Conservation (phyloP, 2,888 invertebrate genomes). For the Phoenoteleia sp. region DNA sequence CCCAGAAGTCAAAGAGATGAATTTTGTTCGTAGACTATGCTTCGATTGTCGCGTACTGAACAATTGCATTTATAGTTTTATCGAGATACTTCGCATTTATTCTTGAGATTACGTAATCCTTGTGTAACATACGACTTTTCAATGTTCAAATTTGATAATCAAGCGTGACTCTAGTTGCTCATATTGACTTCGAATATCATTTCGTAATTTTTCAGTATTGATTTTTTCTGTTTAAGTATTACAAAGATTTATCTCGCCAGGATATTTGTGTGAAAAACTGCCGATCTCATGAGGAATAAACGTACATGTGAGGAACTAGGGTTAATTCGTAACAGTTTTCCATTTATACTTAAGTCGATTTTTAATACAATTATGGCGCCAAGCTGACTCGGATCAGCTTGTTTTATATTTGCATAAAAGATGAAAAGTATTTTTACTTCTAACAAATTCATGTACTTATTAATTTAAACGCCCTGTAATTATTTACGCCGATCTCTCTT, state of each 20-base stretch:
- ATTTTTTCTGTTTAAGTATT: no score
- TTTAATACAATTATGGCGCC: constrained; percentile 10
- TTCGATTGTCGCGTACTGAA: constrained; percentile 43
- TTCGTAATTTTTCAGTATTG: no score
- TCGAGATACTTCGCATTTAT: constrained; percentile 45
- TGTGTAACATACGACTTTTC: no score
- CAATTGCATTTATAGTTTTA: constrained; percentile 59
- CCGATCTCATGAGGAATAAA: constrained; percentile 21
- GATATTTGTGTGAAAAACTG: neutral
- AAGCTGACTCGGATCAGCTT: no score
- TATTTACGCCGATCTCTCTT: neutral
- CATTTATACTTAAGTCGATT: constrained; percentile 18
- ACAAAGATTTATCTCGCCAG: no score
- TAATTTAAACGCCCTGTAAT: neutral
- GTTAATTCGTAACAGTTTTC: constrained; percentile 33
- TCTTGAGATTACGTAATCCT: constrained; percentile 38
- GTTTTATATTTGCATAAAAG: no score
- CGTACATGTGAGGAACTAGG: constrained; percentile 47
- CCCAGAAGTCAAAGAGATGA: no score
- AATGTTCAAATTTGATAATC: neutral
- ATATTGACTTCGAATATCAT: constrained; percentile 2
- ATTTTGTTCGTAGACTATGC: neutral
- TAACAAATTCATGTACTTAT: neutral
- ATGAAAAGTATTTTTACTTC: neutral
- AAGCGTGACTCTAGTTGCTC: constrained; percentile 41